Evolutionary conservation across 2,888 invertebrate genomes (phyloP).

Genomic region (Gryllus longicercus): DNA sequence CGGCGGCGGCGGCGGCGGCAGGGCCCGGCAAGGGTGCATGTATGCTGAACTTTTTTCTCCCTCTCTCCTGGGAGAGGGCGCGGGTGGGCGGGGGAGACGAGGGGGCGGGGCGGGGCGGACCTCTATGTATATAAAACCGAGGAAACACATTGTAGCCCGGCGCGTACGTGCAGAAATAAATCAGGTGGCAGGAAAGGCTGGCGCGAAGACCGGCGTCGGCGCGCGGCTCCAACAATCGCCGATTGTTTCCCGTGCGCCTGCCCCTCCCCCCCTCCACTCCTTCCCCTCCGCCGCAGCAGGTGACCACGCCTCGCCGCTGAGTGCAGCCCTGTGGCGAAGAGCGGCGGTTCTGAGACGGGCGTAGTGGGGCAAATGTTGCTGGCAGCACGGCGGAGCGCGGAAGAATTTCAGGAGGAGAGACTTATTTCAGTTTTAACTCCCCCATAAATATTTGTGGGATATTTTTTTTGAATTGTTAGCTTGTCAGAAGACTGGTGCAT

Average conservation of each 20-base stretch:
- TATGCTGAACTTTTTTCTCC: constrained; percentile 22
- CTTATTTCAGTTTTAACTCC: too few species aligned
- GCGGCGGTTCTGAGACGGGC: too few species aligned
- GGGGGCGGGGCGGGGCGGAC: not conserved
- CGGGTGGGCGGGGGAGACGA: not conserved
- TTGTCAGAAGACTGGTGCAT: too few species aligned
- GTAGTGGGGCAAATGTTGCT: too few species aligned
- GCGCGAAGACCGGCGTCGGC: not conserved
- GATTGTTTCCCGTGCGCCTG: not conserved
- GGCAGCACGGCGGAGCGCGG: too few species aligned
- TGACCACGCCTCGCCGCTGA: too few species aligned
- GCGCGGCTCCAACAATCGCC: not conserved
- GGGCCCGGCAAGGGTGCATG: constrained; percentile 5
- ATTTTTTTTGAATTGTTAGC: too few species aligned
- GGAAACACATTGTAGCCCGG: constrained; percentile 26
- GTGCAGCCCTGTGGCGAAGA: too few species aligned
- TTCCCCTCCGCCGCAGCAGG: too few species aligned
- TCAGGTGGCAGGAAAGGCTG: not conserved
- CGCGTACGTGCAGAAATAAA: constrained; percentile 23
- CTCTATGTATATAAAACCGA: constrained; percentile 22
- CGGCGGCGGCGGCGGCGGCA: constrained; percentile 21
- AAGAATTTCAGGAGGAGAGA: too few species aligned
- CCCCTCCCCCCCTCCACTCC: not conserved
- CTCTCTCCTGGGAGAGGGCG: not conserved
- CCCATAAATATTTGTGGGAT: too few species aligned